These are phyloP conservation scores for Micronisus gabar DNA, from an alignment of 2,113 vertebrate genomes.

Conservation along the genomic window DNA sequence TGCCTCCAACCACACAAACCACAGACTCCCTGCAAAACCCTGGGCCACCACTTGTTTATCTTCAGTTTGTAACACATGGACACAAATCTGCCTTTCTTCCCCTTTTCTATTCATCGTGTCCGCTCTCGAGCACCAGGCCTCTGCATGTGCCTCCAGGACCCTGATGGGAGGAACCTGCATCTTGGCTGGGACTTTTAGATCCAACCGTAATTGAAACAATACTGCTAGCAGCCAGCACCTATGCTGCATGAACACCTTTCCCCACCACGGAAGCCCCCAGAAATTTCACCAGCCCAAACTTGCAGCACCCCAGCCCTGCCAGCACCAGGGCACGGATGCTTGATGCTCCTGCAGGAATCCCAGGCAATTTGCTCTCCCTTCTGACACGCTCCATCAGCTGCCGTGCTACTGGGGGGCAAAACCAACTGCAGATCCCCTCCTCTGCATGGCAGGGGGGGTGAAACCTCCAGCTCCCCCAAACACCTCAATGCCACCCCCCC, in stretches of 20 bases:
- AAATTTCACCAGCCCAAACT: background rate
- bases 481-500: background rate
- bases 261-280: background rate
- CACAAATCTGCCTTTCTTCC: background rate
- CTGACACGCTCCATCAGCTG: fast-evolving
- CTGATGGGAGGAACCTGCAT: background rate
- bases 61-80: background rate
- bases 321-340: background rate
- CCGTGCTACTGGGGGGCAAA: background rate
- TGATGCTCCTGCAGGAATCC: background rate
- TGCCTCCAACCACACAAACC: background rate
- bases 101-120: background rate
- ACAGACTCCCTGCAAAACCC: background rate
- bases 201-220: fast-evolving
- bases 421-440: background rate
- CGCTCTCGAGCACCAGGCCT: background rate
- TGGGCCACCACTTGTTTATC: background rate
- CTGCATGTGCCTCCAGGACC: background rate
- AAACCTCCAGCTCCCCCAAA: background rate
- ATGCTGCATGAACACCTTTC: background rate
- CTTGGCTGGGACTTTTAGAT: background rate
- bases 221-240: background rate
- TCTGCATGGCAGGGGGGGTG: background rate
- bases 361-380: background rate
- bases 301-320: background rate